Percentiles rank a stretch among this genome's conserved stretches.
These are phyloP conservation scores for Psilopsiagon aymara DNA, from an alignment of 2,113 vertebrate genomes.

Conservation along the genomic window DNA sequence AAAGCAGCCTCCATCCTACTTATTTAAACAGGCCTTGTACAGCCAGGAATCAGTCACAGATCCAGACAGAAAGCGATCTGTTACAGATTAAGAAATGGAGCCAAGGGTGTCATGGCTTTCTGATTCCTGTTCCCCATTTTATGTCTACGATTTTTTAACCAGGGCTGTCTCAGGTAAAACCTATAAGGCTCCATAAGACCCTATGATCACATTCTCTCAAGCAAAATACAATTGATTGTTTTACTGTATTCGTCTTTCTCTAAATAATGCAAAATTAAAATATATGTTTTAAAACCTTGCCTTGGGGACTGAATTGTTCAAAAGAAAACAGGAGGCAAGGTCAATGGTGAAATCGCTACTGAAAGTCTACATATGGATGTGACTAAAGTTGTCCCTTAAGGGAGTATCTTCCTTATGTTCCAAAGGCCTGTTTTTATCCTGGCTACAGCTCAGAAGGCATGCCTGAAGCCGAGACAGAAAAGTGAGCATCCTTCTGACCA, in stretches of 20 bases:
- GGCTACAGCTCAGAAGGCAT: background rate
- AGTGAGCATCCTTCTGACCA: background rate
- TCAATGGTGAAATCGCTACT: background rate
- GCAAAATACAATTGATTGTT: background rate
- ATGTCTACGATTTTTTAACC: background rate
- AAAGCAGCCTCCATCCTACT: background rate
- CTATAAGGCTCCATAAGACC: background rate
- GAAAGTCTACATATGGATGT: background rate
- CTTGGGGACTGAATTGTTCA: background rate
- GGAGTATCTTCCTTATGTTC: background rate
- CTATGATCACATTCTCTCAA: background rate
- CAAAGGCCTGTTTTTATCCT: background rate
- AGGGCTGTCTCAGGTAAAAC: background rate
- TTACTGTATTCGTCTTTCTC: background rate
- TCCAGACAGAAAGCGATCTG: rapidly evolving
- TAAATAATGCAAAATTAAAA: background rate
- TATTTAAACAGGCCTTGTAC: background rate
- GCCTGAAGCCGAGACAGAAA: background rate
- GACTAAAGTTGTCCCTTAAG: background rate
- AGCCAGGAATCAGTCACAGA: background rate
- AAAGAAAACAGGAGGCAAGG: background rate
- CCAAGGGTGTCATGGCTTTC: background rate
- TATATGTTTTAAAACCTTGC: background rate
- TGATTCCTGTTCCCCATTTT: background rate
- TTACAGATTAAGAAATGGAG: background rate